Base-by-base conservation (phyloP, 2,888 invertebrate genomes). In the Acleris holmiana region DNA sequence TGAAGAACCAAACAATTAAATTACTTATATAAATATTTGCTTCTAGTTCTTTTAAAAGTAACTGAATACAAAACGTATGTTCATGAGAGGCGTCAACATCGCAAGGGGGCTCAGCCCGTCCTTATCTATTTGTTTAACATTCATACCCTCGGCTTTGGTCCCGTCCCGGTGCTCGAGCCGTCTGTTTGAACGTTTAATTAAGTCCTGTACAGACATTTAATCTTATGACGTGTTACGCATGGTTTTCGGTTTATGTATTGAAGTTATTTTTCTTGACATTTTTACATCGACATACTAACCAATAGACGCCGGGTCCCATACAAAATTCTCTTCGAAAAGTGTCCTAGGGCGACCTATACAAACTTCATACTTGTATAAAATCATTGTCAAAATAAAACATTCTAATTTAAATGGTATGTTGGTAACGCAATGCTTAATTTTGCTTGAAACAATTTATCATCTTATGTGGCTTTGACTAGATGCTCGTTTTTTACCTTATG, bases 111-210 rank as follows among this genome's bases (percentile, higher is more conserved):
- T 51, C 50, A 46, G 46, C 53, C 69, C 68, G 72, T 72, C 66
- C 65, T 72, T 80, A 79, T 79, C 81, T 82, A 73, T 83, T 83
- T 83, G 80, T 77, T 84, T 78, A 82, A 78, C 79, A 83, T 84
- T 84, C 81, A 83, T 81, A 67, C 75, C 73, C 77, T 48, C 29
- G 21, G 41, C 54, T 40, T 35, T 13, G 19, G 40, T 73, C 77
- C 74, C 73, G 15, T 61, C 41, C 18, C 35, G 35, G 35, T 51
- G 50, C 41, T 53, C n/a, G 50, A 18, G 68, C 68, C 66, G 71
- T 74, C 71, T 73, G 70, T 72, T 73, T 75, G 69, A 71, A 69
- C 69, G 21, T 46, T 56, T 46, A 56, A 56, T 56, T 56, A 56
- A 46, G 46, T 46, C 44, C 44, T 25, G 44, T 46, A 25, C 7